These are phyloP conservation scores for Ferrisia virgata DNA, from an alignment of 2,888 invertebrate species.

Conservation along the genomic window DNA sequence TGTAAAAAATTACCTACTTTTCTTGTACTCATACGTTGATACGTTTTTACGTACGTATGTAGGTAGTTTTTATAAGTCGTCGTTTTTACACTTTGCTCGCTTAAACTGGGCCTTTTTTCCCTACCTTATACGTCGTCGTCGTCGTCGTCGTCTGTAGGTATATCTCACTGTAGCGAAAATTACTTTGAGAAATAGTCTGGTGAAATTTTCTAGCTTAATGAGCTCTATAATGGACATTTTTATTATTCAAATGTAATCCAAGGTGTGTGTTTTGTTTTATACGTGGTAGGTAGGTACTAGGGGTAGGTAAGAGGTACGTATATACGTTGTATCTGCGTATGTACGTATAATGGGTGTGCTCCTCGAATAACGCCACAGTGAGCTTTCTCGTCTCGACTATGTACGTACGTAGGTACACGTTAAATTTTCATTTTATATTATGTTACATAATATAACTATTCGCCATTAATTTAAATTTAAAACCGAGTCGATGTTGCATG, in stretches of 20 bases:
- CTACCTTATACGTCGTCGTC: not conserved
- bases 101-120: not conserved
- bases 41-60: not conserved
- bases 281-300: no score
- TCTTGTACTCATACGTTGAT: not conserved
- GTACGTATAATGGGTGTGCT: no score
- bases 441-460: not conserved
- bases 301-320: no score
- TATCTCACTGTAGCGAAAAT: not conserved
- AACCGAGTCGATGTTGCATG: not conserved
- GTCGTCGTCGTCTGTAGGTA: no score
- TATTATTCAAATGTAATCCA: conserved; percentile 25
- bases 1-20: conserved; percentile 23
- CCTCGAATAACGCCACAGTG: no score
- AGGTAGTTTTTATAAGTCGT: not conserved
- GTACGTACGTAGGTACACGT: no score
- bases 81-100: not conserved
- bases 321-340: no score
- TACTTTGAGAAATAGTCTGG: conserved; percentile 16
- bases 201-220: not conserved
- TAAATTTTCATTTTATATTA: conserved; percentile 20
- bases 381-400: no score
- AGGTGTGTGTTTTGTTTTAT: not conserved
- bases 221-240: conserved; percentile 20
- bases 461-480: conserved; percentile 28